Percentiles rank a stretch among this genome's conserved stretches.
Evolutionary conservation across 2,888 invertebrate species (phyloP).

Genomic region (Melikaiella ostensackeni): DNA sequence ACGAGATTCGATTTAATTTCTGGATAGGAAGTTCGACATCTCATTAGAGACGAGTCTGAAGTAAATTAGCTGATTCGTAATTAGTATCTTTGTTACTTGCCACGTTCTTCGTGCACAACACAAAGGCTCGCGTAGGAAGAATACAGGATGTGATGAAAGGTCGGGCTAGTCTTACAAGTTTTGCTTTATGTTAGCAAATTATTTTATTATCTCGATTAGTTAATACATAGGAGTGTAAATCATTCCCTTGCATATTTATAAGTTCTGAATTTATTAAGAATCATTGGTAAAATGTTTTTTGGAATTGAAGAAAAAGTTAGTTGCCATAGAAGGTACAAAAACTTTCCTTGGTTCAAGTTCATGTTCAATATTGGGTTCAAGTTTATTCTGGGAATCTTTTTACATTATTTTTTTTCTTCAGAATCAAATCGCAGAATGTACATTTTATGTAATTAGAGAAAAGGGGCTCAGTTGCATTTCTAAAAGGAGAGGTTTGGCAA

Average conservation of each 20-base stretch:
- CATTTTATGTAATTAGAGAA: too few relatives aligned
- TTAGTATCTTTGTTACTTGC: slow-evolving; percentile 21
- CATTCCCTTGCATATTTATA: not conserved
- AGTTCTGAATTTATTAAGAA: not conserved
- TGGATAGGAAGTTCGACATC: slow-evolving; percentile 7
- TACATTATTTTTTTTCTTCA: too few relatives aligned
- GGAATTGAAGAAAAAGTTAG: too few relatives aligned
- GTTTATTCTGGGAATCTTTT: too few relatives aligned
- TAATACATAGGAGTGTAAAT: not conserved
- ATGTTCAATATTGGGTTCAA: too few relatives aligned
- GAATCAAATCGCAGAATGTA: too few relatives aligned
- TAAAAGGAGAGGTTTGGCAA: too few relatives aligned
- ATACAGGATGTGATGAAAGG: slow-evolving; percentile 31
- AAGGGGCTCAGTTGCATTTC: too few relatives aligned
- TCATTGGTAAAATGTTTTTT: not conserved
- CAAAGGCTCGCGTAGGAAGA: slow-evolving; percentile 30
- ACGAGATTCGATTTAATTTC: slow-evolving; percentile 28
- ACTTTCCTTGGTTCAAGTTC: too few relatives aligned
- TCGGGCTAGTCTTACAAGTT: not conserved
- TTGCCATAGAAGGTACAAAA: too few relatives aligned
- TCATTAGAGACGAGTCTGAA: not conserved
- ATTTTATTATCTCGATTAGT: not conserved
- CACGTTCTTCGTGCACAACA: not conserved
- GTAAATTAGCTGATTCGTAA: slow-evolving; percentile 11
- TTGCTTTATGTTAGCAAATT: not conserved